These are phyloP conservation scores for Heliornis fulica DNA, from an alignment of 2,113 vertebrate species.

Conservation along the genomic window DNA sequence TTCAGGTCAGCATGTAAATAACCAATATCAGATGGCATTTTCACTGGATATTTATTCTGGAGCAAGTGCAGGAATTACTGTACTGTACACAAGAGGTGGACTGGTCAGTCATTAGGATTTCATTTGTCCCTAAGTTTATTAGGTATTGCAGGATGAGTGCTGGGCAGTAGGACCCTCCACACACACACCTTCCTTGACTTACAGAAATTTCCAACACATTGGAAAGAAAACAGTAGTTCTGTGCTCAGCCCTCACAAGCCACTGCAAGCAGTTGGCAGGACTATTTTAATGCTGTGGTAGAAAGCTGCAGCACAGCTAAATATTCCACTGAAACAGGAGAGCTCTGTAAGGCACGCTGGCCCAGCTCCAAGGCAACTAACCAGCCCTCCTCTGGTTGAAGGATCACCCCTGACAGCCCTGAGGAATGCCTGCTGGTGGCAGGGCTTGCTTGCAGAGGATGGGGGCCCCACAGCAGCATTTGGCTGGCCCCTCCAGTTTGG, in stretches of 20 bases:
- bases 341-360: not conserved
- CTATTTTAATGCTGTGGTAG: not conserved
- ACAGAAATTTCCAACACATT: not conserved
- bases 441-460: not conserved
- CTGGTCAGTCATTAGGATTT: not conserved
- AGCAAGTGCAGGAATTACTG: conserved; percentile 1
- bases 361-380: not conserved
- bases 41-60: conserved; percentile 7
- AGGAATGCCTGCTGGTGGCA: not conserved
- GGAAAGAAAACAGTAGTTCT: not conserved
- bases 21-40: not conserved
- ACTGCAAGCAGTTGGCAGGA: not conserved
- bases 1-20: conserved; percentile 5
- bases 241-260: not conserved
- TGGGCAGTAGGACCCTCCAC: not conserved
- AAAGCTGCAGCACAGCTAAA: not conserved
- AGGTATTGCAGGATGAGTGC: not conserved
- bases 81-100: not conserved
- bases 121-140: not conserved
- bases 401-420: conserved; percentile 3
- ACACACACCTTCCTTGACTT: not conserved
- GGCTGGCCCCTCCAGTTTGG: not conserved
- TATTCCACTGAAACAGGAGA: conserved; percentile 21
- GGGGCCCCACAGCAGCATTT: not conserved
- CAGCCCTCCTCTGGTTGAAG: not conserved